These are phyloP conservation scores for Drosophila persimilis DNA, from an alignment of 1,140 invertebrate genomes.

Conservation along the genomic window DNA sequence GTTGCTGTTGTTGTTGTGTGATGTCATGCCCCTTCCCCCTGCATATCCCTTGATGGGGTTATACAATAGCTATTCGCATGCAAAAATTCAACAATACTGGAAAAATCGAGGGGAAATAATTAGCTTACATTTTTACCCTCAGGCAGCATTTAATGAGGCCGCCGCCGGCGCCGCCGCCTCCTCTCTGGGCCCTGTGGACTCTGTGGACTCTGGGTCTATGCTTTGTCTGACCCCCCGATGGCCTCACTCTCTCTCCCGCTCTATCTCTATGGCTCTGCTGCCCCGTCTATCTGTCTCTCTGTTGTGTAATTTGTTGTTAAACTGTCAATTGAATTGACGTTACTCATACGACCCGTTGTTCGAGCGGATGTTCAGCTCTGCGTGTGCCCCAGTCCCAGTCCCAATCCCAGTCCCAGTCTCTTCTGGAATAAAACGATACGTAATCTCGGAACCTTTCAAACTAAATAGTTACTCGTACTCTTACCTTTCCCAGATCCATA, in stretches of 20 bases:
- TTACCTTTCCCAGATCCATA: no score
- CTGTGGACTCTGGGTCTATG: conserved; percentile 3
- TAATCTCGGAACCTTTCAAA: no score
- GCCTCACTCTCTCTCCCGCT: background rate
- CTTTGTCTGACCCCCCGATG: conserved; percentile 18
- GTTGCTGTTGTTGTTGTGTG: conserved; percentile 6
- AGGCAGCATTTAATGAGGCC: conserved; percentile 64
- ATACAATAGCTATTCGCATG: conserved; percentile 16
- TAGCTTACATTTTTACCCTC: conserved; percentile 68
- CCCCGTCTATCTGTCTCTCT: background rate
- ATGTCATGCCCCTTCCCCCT: conserved; percentile 20
- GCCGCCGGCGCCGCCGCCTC: background rate
- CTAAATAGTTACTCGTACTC: no score
- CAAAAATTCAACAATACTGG: conserved; percentile 24
- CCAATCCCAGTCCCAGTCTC: background rate
- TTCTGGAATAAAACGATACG: background rate
- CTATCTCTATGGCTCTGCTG: conserved; percentile 1
- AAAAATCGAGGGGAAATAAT: conserved; percentile 49
- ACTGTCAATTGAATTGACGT: conserved; percentile 78
- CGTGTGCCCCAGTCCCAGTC: background rate
- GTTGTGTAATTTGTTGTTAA: conserved; percentile 73
- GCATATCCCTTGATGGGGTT: conserved; percentile 6
- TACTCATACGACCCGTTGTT: conserved; percentile 75
- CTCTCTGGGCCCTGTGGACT: background rate
- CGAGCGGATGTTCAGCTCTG: conserved; percentile 45